Conservation (phyloP, 2,888 invertebrate species). For the Trilocha varians region DNA sequence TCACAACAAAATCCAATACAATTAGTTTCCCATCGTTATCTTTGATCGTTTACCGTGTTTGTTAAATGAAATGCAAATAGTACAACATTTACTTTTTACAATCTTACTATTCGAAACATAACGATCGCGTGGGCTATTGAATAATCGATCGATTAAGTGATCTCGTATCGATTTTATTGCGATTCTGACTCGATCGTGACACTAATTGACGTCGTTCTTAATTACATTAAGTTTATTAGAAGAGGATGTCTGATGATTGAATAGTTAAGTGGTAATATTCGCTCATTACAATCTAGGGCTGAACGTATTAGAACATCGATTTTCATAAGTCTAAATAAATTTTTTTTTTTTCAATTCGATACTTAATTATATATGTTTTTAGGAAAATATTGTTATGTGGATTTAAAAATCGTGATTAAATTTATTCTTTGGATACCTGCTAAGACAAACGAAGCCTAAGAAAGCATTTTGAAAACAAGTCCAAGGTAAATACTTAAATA, state of each 20-base stretch:
- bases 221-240: slow-evolving; percentile 49
- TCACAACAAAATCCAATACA: not conserved
- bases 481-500: too few relatives aligned
- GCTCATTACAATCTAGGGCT: slow-evolving; percentile 38
- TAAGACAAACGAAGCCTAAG: too few relatives aligned
- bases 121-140: slow-evolving; percentile 36
- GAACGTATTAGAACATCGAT: too few relatives aligned
- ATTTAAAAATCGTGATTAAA: too few relatives aligned
- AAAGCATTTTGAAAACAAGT: too few relatives aligned
- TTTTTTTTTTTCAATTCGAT: too few relatives aligned
- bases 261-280: slow-evolving; percentile 28
- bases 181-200: slow-evolving; percentile 37
- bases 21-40: not conserved
- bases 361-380: too few relatives aligned
- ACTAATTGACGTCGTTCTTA: slow-evolving; percentile 48
- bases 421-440: too few relatives aligned
- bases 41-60: not conserved
- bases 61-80: slow-evolving; percentile 23
- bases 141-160: slow-evolving; percentile 28
- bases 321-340: too few relatives aligned
- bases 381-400: too few relatives aligned
- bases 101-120: slow-evolving; percentile 26
- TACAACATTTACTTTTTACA: slow-evolving; percentile 26
- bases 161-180: slow-evolving; percentile 41
- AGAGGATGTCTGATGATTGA: slow-evolving; percentile 31